Evolutionary conservation across 2,113 vertebrate species (phyloP), one percentile per base, ranked within the genome.

Genomic region (Eptesicus fuscus): DNA sequence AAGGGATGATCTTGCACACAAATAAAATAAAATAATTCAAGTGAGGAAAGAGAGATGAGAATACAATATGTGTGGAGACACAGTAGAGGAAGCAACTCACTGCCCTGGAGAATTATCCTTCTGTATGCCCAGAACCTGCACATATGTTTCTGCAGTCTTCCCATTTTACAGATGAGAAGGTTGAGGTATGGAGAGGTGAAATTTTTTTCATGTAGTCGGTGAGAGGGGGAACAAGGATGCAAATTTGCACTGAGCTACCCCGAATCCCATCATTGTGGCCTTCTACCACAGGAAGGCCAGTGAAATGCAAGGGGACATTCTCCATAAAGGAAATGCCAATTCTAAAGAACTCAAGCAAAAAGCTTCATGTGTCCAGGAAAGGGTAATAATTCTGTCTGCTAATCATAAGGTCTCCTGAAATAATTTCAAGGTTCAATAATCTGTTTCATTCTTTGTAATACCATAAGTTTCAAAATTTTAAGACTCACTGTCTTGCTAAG

Each of bases 221-320:
- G 2, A 47, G 8, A 20, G 0, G 1, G 28, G 11, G 13, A 37
- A 22, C 10, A 51, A 47, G 40, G 1, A 28, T 3, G 5, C 4
- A 44, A 83, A 18, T 6, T 37, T 63, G 56, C 53, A 59, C 1
- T 4, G n/a, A 59, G 37, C 22, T 25, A 23, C 28, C 14, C 7
- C 8, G 7, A 42, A n/a, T 20, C 32, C 16, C 56, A 47, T 25
- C 20, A 37, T 0, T 16, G 5, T 14, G 16, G 14, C 7, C 22
- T 4, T 94, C 37, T 23, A 78, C 7, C 9, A 12, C 16, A 49
- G 32, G 23, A n/a, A 70, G 0, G 5, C 9, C 16, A 22, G 59
- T 9, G 6, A 30, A 9, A 20, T 5, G 8, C 10, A 28, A 20
- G 61, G 7, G 37, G 25, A 83, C 20, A 7, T 40, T 40, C 23